Base-by-base conservation (phyloP, 2,888 invertebrate species). In the Sthenelais limicola region DNA sequence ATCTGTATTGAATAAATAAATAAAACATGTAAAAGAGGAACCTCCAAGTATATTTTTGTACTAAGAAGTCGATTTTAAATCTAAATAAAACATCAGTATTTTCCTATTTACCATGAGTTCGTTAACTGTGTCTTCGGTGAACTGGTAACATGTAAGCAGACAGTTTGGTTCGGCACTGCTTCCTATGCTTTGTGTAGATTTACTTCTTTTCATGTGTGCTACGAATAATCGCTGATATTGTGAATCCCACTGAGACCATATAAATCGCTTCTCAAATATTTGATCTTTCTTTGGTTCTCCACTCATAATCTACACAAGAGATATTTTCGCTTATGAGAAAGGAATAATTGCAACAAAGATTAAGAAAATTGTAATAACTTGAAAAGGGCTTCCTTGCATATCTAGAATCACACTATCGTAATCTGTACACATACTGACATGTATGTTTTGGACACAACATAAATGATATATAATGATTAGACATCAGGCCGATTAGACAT, bases 161-260 rank as follows among this genome's bases (percentile, higher is more conserved):
- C 38, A 35, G 21, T 26, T 35, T 24, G 35, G 21, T 7, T n/a
- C 9, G n/a, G 51, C 51, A 56, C 24, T 62, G 35, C 24, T 15
- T 4, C 1, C 35, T 38, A 18, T 18, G 24, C 1, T 32, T 21
- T 30, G 56, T 28, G 21, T 62, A 38, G 3, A 28, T 26, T 28
- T 62, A 43, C 7, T 43, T 35, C n/a, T n/a, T 18, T 52, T 78
- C 24, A 84, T 75, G 72, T 82, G 83, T 2, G 35, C 66, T 1
- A 72, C 52, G 74, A 82, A 81, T n/a, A 85, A 74, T 4, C 82
- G 79, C 73, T 84, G 85, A 32, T 80, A 74, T 18, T 69, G 38
- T 0, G 76, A 71, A 48, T 84, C 84, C 84, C 84, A 85, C 79
- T 84, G 84, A 71, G 81, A 82, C 85, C 85, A 85, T 5, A 82